Percentiles rank a stretch among this genome's conserved stretches.
Conservation (phyloP, 2,113 vertebrate species). For the Casuarius casuarius region DNA sequence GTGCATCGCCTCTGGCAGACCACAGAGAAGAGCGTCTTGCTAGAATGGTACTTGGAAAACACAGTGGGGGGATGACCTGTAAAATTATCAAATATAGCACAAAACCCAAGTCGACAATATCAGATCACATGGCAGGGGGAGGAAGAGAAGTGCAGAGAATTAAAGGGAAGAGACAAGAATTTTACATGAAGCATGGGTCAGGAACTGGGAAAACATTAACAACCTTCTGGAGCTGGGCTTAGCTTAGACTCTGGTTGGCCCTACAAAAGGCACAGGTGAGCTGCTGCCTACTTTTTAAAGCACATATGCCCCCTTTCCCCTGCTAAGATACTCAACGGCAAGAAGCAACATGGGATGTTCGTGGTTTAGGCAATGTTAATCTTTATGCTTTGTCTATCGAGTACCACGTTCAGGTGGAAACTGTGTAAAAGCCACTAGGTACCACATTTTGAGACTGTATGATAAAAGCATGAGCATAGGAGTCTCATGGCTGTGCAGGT, state of each 20-base stretch:
- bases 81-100: background rate
- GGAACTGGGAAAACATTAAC: background rate
- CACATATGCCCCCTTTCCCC: background rate
- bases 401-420: background rate
- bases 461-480: background rate
- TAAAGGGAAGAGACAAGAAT: background rate
- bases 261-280: rapidly evolving
- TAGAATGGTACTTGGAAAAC: background rate
- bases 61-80: background rate
- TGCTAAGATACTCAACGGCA: background rate
- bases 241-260: background rate
- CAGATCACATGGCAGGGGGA: background rate
- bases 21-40: background rate
- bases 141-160: rapidly evolving
- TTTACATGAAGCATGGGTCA: background rate
- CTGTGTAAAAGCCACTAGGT: background rate
- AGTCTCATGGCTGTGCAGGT: background rate
- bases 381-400: background rate
- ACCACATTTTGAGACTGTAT: background rate
- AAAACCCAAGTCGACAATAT: background rate
- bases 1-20: background rate
- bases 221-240: background rate
- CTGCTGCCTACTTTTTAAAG: background rate
- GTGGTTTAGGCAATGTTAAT: background rate
- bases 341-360: background rate